Base-by-base conservation (phyloP, 1,140 invertebrate species). In the Tigriopus japonicus region DNA sequence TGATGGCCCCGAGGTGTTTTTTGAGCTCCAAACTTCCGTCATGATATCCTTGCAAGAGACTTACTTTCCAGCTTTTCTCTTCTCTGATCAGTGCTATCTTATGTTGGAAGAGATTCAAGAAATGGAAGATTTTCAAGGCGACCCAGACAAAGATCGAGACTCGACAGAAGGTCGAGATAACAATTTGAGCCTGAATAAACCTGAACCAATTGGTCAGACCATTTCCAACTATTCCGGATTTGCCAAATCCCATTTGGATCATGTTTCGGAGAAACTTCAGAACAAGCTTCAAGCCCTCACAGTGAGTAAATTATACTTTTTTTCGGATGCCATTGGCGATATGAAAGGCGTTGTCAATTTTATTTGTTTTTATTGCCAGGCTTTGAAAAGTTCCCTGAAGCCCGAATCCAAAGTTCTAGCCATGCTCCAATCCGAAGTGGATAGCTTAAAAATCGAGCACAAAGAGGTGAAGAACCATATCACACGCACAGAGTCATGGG, bases 1-100 rank as follows among this genome's bases (percentile, higher is more conserved):
- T 67, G 85, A 83, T 68, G 87, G 87, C 5, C 87, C 86, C 49
- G 85, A 88, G 71, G 84, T 89, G 21, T 90, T 91, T 72, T 87
- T 83, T 67, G 82, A 87, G 68, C 84, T 88, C 3, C 87, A 90
- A 70, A 79, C 84, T 35, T 79, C 80, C 63, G 81, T 91, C 10
- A 78, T 85, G 19, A 78, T 81, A 66, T 80, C 80, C 0, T 74
- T 92, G 12, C 84, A 91, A 70, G 82, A 88, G 58, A 85, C 88
- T 68, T 86, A 90, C 72, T 93, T 91, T 73, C 81, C 86, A 35
- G 82, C 85, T 0, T 93, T 92, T 70, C 74, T 92, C 43, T 78
- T 87, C 9, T 90, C 86, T 68, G 83, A 87, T 56, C 80, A 85
- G 64, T 91, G 91, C 68, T 83, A 83, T 65, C 79, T 80, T 65